These are phyloP conservation scores for Decapterus maruadsi DNA, from an alignment of 2,797 vertebrate species.

Conservation along the genomic window DNA sequence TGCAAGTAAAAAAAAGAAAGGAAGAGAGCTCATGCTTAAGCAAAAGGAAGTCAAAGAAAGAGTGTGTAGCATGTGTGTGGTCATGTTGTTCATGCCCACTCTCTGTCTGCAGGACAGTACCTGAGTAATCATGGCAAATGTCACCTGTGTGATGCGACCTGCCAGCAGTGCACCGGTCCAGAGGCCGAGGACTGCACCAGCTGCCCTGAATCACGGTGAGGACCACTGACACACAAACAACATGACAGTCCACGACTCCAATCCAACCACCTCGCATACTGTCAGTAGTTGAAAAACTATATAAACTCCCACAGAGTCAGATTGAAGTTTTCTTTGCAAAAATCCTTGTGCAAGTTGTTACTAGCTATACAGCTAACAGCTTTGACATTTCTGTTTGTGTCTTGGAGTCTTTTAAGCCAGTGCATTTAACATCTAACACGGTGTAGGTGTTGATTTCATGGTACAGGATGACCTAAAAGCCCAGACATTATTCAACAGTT, in stretches of 20 bases:
- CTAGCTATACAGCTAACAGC: too few species aligned
- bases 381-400: too few species aligned
- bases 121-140: conserved; percentile 78
- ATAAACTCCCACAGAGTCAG: too few species aligned
- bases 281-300: too few species aligned
- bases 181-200: conserved; percentile 86
- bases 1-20: not conserved
- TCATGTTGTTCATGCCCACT: conserved; percentile 36
- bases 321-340: too few species aligned
- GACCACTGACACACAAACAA: not conserved
- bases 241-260: not conserved
- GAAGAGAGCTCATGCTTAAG: not conserved
- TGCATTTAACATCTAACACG: too few species aligned
- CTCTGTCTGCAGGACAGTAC: conserved; percentile 87
- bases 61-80: not conserved
- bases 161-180: conserved; percentile 89
- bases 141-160: conserved; percentile 87
- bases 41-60: too few species aligned
- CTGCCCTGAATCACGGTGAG: conserved; percentile 79
- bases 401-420: too few species aligned
- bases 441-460: too few species aligned
- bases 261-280: not conserved
- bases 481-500: too few species aligned
- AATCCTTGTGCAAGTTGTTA: too few species aligned
- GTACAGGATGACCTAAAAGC: too few species aligned